Evolutionary conservation across 2,888 invertebrate genomes (phyloP), one percentile per base, ranked within the genome.

Genomic region (Harpalus rubripes): DNA sequence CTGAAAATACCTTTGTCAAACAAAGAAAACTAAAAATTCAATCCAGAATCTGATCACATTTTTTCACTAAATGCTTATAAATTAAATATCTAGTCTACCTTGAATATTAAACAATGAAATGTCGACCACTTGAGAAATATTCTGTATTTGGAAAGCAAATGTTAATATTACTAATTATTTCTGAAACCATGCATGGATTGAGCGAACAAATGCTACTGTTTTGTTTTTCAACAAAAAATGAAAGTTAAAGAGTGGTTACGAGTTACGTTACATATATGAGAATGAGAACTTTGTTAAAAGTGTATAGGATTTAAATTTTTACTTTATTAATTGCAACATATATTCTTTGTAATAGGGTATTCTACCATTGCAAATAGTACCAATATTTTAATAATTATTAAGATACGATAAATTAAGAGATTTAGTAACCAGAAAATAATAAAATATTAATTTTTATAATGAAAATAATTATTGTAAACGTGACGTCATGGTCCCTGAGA

Each of bases 211-310:
- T 26, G 63, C 3, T 22, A 63, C 12, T 22, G 18, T 63, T 41
- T 32, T 61, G 39, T 52, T 8, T 65, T n/a, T 10, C 16, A 65
- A 65, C 61, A 81, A 81, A 81, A 81, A 81, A 81, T 81, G 65
- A 81, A 81, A 81, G 65, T 63, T 65, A 65, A 22, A 32, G n/a
- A 22, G 22, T 41, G n/a, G n/a, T n/a, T n/a, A n/a, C n/a, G n/a
- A 63, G 18, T 6, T 32, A 32, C 32, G 5, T 32, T 32, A 22
- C 22, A 22, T 22, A 32, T 32, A 81, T 81, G 81, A 81, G 81
- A 81, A 81, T 52, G 26, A 72, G 72, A 56, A 78, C 18, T 56
- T 18, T 56, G 44, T 22, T 15, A 7, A n/a, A 16, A 10, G 16
- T 22, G 58, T 18, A 22, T 22, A n/a, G 16, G 26, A 56, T 78